Conservation (phyloP, 2,797 vertebrate species). For the Coregonus suidteri region DNA sequence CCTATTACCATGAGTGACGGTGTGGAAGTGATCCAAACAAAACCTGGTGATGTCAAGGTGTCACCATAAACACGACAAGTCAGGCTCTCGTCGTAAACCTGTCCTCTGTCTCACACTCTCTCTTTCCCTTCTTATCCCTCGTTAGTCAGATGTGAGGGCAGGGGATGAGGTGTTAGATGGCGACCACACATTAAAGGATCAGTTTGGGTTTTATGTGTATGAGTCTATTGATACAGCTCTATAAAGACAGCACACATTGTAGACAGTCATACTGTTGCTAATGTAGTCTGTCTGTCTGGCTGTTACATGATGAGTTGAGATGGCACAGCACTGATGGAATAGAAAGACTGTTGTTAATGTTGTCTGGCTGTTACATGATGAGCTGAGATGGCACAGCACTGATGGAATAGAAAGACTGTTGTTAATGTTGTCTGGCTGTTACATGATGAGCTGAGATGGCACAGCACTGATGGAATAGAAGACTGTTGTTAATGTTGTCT, state of each 20-base stretch:
- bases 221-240: not conserved
- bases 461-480: too few species aligned
- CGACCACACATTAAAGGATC: conserved; percentile 25
- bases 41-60: conserved; percentile 33
- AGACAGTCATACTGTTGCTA: conserved; percentile 61
- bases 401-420: too few species aligned
- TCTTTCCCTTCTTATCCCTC: not conserved
- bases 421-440: too few species aligned
- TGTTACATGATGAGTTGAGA: not conserved
- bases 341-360: not conserved
- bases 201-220: conserved; percentile 17
- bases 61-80: conserved; percentile 36
- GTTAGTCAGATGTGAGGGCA: conserved; percentile 41
- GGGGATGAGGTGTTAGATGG: conserved; percentile 20
- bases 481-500: too few species aligned
- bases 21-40: conserved; percentile 37
- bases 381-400: too few species aligned
- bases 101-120: conserved; percentile 6
- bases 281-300: not conserved
- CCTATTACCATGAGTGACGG: conserved; percentile 35
- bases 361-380: too few species aligned
- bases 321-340: not conserved
- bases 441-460: too few species aligned
- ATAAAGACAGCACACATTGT: not conserved
- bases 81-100: conserved; percentile 31